Conservation (phyloP, 1,140 invertebrate genomes). For the Dufourea novaeangliae region DNA sequence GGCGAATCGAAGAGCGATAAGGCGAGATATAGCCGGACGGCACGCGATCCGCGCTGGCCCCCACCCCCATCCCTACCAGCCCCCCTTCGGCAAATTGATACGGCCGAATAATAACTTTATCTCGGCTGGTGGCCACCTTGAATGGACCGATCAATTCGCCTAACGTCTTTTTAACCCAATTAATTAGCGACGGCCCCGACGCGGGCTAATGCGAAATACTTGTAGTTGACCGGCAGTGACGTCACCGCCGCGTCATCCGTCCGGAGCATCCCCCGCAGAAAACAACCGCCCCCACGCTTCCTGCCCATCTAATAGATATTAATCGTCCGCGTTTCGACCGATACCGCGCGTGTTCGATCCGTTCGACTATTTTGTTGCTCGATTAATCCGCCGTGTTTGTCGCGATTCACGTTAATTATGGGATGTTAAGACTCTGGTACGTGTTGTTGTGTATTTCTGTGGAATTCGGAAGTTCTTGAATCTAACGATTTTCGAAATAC, state of each 20-base stretch:
- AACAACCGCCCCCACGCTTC: constrained; percentile 70
- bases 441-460: no score
- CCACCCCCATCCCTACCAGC: no score
- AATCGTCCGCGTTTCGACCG: constrained; percentile 67
- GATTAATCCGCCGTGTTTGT: not conserved
- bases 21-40: constrained; percentile 47
- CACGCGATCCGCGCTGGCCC: constrained; percentile 56
- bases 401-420: no score
- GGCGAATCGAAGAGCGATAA: constrained; percentile 63
- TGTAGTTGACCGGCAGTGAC: constrained; percentile 80
- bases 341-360: constrained; percentile 50
- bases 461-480: not conserved
- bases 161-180: constrained; percentile 81
- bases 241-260: constrained; percentile 71
- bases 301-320: constrained; percentile 79
- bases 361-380: constrained; percentile 39
- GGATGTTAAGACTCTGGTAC: no score
- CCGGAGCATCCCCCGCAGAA: constrained; percentile 33
- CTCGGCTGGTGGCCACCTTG: constrained; percentile 60
- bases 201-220: constrained; percentile 80
- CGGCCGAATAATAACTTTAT: constrained; percentile 73
- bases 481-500: not conserved
- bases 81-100: constrained; percentile 70
- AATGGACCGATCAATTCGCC: constrained; percentile 74
- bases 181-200: constrained; percentile 72